phyloP scores from a whole-genome alignment of 2,888 invertebrate species.

The Amphiduros pacificus region DNA sequence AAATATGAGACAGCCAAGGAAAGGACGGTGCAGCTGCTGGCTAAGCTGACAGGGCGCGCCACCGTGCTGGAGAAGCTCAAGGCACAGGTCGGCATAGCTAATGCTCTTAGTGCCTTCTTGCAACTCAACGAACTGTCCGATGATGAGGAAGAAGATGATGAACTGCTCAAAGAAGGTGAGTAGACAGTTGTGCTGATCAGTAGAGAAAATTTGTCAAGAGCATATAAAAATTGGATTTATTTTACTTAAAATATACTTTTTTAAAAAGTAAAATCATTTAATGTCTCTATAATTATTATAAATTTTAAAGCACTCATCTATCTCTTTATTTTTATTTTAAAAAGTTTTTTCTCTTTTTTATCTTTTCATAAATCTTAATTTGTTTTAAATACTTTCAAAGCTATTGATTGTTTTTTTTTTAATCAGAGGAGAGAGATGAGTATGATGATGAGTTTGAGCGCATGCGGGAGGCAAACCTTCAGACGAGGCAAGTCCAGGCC shows the following conservation, averaged over 20 bases:
- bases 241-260: too few relatives aligned
- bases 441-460: constrained; percentile 59
- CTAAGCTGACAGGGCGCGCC: constrained; percentile 49
- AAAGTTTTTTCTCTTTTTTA: too few relatives aligned
- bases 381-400: too few relatives aligned
- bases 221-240: not conserved
- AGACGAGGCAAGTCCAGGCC: constrained; percentile 53
- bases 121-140: constrained; percentile 53
- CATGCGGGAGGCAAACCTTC: constrained; percentile 56
- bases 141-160: constrained; percentile 53
- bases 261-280: not conserved
- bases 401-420: too few relatives aligned
- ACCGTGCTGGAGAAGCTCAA: constrained; percentile 45
- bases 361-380: too few relatives aligned
- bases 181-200: not conserved
- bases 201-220: not conserved
- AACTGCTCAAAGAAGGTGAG: constrained; percentile 50
- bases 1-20: constrained; percentile 51
- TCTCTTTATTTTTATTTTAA: not conserved
- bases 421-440: constrained; percentile 56
- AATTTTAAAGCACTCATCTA: not conserved
- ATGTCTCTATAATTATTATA: not conserved
- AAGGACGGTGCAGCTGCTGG: constrained; percentile 45
- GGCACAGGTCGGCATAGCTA: constrained; percentile 44
- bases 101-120: constrained; percentile 55